Evolutionary conservation across 2,888 invertebrate genomes (phyloP), one percentile per base, ranked within the genome.

Genomic region (Drosophila meridiana): DNA sequence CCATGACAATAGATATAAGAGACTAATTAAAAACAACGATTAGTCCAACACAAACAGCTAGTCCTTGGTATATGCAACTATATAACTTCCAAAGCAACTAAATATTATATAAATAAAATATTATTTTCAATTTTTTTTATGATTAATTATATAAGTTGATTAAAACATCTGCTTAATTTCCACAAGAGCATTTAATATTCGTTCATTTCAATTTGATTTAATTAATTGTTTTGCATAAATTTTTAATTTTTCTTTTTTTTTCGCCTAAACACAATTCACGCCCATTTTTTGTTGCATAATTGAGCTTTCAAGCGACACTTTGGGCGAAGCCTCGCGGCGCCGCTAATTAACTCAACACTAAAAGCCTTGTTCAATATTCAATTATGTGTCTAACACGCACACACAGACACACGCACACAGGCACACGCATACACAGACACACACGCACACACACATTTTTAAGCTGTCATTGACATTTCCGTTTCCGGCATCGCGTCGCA

Each of bases 281-380:
- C 28, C 63, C 48, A 71, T 11, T 50, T 69, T 76, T 80, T 59
- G 71, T 56, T 76, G 73, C 73, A 69, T 89, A 89, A 85, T 85
- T 85, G 85, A 84, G 84, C 89, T 83, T 85, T 82, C 73, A 71
- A 56, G 61, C 68, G 79, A 73, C 87, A 83, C 87, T 89, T 89
- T 83, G 67, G 70, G 68, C 73, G 69, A 63, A 59, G 81, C 64
- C 69, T 64, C 42, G 65, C 62, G 70, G 70, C 72, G 73, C 56
- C 87, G 64, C 80, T 85, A 85, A 90, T 85, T 82, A 90, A 90
- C 87, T 85, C 77, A 85, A 71, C 86, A 82, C 90, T 90, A 86
- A 86, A 86, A 86, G 85, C 85, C 83, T 88, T 80, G 87, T 90
- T 86, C 90, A 85, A 86, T 86, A 86, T 90, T 86, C 83, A 86